Percentiles rank a stretch among this genome's conserved stretches.
These are phyloP conservation scores for Xenopus petersii DNA, from an alignment of 2,797 vertebrate species.

Conservation along the genomic window DNA sequence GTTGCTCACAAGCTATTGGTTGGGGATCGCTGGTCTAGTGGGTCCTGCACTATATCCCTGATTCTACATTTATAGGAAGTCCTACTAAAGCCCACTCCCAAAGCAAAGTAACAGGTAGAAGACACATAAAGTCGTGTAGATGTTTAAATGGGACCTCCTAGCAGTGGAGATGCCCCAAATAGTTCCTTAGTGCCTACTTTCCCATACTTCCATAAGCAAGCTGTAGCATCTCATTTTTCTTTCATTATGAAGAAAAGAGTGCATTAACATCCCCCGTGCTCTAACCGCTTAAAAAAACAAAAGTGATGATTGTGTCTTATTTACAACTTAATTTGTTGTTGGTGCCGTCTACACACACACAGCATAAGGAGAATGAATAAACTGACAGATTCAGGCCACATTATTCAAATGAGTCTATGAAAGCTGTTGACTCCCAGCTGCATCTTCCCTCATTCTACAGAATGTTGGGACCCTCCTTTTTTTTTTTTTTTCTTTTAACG, in stretches of 20 bases:
- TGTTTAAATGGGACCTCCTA: neutral
- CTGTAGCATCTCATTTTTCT: slow-evolving; percentile 64
- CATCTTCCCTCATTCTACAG: slow-evolving; percentile 77
- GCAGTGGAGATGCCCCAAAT: slow-evolving; percentile 56
- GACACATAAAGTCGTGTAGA: no score
- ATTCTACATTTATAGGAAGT: no score
- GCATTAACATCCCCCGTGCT: slow-evolving; percentile 71
- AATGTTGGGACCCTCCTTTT: slow-evolving; percentile 71
- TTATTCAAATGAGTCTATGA: slow-evolving; percentile 97
- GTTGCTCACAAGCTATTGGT: no score
- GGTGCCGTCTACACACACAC: slow-evolving; percentile 87
- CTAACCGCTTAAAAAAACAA: slow-evolving; percentile 80
- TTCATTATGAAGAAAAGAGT: slow-evolving; percentile 50
- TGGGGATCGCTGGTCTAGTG: no score
- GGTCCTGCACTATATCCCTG: no score
- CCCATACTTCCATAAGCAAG: slow-evolving; percentile 63
- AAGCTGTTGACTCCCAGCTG: slow-evolving; percentile 87
- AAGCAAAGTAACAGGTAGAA: no score
- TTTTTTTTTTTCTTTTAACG: slow-evolving; percentile 47
- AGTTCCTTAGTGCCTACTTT: slow-evolving; percentile 66
- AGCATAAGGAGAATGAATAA: slow-evolving; percentile 89
- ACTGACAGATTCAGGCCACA: slow-evolving; percentile 97
- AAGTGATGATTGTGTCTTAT: slow-evolving; percentile 86
- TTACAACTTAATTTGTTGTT: slow-evolving; percentile 90
- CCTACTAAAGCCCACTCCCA: no score